These are phyloP conservation scores for Prosopocoilus inquinatus DNA, from an alignment of 2,888 invertebrate species.

Conservation along the genomic window DNA sequence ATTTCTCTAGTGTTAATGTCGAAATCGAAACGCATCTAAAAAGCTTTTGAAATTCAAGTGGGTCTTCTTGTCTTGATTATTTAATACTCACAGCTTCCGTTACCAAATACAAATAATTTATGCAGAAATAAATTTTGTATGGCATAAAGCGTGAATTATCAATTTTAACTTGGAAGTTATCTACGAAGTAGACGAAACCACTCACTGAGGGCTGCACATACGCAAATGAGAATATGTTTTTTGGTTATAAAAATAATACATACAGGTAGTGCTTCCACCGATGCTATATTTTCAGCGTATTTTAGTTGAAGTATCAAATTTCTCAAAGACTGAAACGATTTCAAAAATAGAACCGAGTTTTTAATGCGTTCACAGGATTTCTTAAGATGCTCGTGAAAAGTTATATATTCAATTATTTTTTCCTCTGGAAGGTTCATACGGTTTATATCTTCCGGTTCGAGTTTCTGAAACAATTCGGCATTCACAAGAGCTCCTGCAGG, in stretches of 20 bases:
- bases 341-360: conserved; percentile 7
- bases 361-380: conserved; percentile 4
- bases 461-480: neutral
- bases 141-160: too few relatives aligned
- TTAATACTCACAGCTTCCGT: too few relatives aligned
- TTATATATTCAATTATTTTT: conserved; percentile 8
- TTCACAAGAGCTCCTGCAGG: neutral
- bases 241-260: conserved; percentile 2
- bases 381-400: conserved; percentile 13
- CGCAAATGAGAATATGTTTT: neutral
- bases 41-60: neutral
- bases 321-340: conserved; percentile 11
- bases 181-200: too few relatives aligned
- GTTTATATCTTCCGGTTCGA: conserved; percentile 5
- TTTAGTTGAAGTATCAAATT: conserved; percentile 13
- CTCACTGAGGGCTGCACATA: neutral
- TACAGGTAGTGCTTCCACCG: conserved; percentile 10
- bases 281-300: conserved; percentile 9
- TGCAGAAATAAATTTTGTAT: too few relatives aligned
- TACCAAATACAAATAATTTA: too few relatives aligned
- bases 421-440: conserved; percentile 10
- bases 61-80: too few relatives aligned
- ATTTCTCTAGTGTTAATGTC: conserved; percentile 1
- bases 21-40: conserved; percentile 6
- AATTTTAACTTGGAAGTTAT: too few relatives aligned